phyloP scores from a whole-genome alignment of 2,888 invertebrate species.

The Andrena minutula region DNA sequence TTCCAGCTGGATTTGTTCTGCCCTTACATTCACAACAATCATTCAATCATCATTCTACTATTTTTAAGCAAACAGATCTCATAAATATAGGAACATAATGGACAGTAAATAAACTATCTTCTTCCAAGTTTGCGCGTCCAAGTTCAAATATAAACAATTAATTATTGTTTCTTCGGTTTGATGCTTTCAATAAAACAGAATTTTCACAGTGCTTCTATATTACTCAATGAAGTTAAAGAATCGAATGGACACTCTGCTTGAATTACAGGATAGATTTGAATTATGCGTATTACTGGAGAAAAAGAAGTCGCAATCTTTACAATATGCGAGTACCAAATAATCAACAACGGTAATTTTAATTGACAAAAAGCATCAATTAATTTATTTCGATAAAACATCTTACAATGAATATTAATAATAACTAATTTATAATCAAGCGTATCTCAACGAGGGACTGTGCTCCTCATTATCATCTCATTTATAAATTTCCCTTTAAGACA shows the following conservation, averaged over 20 bases:
- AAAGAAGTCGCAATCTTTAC: conserved; percentile 44
- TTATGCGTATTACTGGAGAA: conserved; percentile 26
- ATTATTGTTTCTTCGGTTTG: background rate
- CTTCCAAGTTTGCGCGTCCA: conserved; percentile 13
- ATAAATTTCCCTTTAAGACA: conserved; percentile 34
- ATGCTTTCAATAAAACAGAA: background rate
- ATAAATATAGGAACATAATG: conserved; percentile 58
- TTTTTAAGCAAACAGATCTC: conserved; percentile 70
- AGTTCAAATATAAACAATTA: conserved; percentile 15
- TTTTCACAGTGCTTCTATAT: background rate
- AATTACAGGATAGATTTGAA: conserved; percentile 1
- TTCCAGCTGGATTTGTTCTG: conserved; percentile 44
- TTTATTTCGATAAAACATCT: conserved; percentile 76
- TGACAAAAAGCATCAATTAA: conserved; percentile 78
- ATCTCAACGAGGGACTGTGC: conserved; percentile 78
- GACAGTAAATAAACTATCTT: conserved; percentile 10
- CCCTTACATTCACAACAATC: conserved; percentile 51
- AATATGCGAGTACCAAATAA: conserved; percentile 60
- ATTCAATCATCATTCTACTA: conserved; percentile 60
- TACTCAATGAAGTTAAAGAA: conserved; percentile 10
- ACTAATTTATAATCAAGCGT: conserved; percentile 76
- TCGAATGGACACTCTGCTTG: background rate
- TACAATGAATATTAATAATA: conserved; percentile 76
- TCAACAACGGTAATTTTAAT: conserved; percentile 72
- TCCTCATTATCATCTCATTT: conserved; percentile 65